Conservation (phyloP, 2,113 vertebrate genomes). For the Eulemur rufifrons region DNA sequence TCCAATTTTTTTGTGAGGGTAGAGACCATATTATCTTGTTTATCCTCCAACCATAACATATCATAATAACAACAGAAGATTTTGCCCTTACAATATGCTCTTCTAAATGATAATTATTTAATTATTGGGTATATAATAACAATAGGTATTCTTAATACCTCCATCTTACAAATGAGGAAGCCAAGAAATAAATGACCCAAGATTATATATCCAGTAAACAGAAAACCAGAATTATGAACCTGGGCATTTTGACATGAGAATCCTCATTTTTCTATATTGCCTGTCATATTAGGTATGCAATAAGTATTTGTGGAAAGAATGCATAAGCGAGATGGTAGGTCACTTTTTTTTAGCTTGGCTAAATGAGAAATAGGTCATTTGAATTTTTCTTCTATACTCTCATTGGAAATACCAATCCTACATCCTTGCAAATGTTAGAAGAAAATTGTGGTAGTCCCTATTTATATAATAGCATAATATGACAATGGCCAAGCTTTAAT, state of each 20-base stretch:
- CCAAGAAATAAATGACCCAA: background rate
- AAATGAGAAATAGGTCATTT: background rate
- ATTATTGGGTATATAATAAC: background rate
- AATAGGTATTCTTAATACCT: background rate
- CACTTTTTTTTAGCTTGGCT: background rate
- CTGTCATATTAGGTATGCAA: background rate
- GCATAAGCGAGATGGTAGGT: background rate
- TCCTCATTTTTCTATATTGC: background rate
- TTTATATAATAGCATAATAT: background rate
- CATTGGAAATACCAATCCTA: background rate
- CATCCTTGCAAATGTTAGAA: background rate
- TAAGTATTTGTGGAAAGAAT: background rate
- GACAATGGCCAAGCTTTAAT: background rate
- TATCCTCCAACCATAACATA: background rate
- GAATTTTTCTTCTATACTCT: background rate
- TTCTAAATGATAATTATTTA: background rate
- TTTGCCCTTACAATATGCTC: background rate
- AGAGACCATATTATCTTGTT: background rate
- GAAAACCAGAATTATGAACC: background rate
- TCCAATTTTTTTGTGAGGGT: background rate
- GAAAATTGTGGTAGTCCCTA: background rate
- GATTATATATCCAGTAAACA: background rate
- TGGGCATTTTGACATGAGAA: background rate
- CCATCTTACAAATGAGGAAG: conserved; percentile 6
- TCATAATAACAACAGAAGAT: background rate